These are phyloP conservation scores for Leucophenga maculata DNA, from an alignment of 2,888 invertebrate genomes.

Conservation along the genomic window DNA sequence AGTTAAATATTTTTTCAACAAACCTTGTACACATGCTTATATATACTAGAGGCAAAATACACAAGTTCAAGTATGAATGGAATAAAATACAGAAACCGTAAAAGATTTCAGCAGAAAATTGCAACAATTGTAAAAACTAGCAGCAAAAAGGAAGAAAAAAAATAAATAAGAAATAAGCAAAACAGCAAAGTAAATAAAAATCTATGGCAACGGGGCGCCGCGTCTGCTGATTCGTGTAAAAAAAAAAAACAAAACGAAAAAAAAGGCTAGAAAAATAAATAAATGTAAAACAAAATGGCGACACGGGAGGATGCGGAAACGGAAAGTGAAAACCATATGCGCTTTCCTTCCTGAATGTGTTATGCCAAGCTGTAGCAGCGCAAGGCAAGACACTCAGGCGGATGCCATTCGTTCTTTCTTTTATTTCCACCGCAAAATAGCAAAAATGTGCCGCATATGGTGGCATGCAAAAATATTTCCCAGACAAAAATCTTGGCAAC, in stretches of 20 bases:
- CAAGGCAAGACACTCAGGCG: slow-evolving; percentile 34
- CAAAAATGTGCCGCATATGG: slow-evolving; percentile 7
- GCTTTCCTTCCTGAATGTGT: slow-evolving; percentile 15
- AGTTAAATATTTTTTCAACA: neutral
- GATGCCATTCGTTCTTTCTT: neutral
- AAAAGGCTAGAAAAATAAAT: slow-evolving; percentile 38
- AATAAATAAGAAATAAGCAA: too few species aligned
- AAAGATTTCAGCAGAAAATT: slow-evolving; percentile 54
- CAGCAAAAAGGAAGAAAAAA: slow-evolving; percentile 21
- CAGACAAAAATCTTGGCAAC: slow-evolving; percentile 9
- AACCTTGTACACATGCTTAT: neutral
- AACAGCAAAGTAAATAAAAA: slow-evolving; percentile 9
- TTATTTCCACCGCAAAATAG: slow-evolving; percentile 1
- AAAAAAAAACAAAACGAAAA: slow-evolving; percentile 47
- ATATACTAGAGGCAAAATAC: neutral
- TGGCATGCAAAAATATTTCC: neutral
- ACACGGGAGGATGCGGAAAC: slow-evolving; percentile 51
- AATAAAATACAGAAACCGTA: slow-evolving; percentile 54
- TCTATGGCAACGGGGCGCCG: slow-evolving; percentile 14
- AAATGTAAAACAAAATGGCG: slow-evolving; percentile 49
- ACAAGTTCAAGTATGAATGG: slow-evolving; percentile 49
- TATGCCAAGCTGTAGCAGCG: neutral
- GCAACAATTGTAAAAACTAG: slow-evolving; percentile 55
- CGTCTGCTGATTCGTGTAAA: neutral
- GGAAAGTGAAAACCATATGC: slow-evolving; percentile 34